Percentiles rank a stretch among this genome's conserved stretches.
phyloP scores from a whole-genome alignment of 2,888 invertebrate species.

The Scaptodrosophila latifasciaeformis region DNA sequence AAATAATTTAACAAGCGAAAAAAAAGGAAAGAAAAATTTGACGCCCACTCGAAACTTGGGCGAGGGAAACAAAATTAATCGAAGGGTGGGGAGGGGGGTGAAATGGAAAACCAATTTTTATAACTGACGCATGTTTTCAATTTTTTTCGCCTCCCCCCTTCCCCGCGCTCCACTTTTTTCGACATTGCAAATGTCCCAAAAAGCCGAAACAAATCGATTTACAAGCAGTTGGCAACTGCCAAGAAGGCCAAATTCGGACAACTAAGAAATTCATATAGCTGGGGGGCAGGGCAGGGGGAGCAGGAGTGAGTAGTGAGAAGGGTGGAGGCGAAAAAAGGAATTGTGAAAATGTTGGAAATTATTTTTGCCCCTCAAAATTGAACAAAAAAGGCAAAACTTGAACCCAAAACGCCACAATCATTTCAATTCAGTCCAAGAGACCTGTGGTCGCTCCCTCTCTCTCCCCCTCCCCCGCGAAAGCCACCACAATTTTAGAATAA shows the following conservation, averaged over 20 bases:
- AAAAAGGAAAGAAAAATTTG: not conserved
- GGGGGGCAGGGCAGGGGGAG: not conserved
- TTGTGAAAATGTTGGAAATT: not conserved
- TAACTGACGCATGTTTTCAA: not conserved
- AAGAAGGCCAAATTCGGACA: too few relatives aligned
- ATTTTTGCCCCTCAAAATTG: not conserved
- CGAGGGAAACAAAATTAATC: not conserved
- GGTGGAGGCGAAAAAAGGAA: not conserved
- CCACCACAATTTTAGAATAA: too few relatives aligned
- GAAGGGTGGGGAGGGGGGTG: slow-evolving; percentile 13
- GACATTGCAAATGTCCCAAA: not conserved
- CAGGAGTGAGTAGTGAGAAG: not conserved
- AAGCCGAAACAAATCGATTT: slow-evolving; percentile 52
- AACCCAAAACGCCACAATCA: too few relatives aligned
- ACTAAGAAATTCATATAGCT: too few relatives aligned
- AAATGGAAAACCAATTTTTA: slow-evolving; percentile 24
- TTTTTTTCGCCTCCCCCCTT: too few relatives aligned
- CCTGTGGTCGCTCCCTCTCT: too few relatives aligned
- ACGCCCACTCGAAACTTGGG: not conserved
- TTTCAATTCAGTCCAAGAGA: too few relatives aligned
- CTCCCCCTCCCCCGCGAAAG: too few relatives aligned
- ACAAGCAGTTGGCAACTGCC: slow-evolving; percentile 56
- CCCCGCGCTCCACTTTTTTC: too few relatives aligned
- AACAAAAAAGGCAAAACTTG: not conserved
- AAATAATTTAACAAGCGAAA: not conserved